Evolutionary conservation across 37 sponge, comb jelly and placozoan species (phyloP), one percentile per base, ranked within the genome.

Genomic region (Amphimedon queenslandica): DNA sequence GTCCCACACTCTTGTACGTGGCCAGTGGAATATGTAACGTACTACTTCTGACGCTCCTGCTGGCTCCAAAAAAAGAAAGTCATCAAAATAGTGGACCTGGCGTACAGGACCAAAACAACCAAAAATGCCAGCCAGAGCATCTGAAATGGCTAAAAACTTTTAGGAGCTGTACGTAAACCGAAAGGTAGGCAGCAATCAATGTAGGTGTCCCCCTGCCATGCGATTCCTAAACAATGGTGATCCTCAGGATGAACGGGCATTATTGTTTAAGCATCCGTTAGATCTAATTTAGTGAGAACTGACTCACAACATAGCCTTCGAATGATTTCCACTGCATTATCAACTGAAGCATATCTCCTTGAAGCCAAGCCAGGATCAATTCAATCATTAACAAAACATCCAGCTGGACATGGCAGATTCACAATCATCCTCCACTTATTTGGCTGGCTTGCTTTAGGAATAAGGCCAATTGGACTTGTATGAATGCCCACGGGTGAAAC

Each of bases 241-340:
- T 70, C 70, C 4, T 70, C 70, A 36, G 61, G 61, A n/a, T 60
- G 61, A 5, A 70, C 71, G 8, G 71, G 71, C 55, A 70, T 38
- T 42, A 70, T 42, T 18, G 53, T 10, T 23, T 40, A 70, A 13
- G 71, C 71, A 10, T 41, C 24, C 23, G 39, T 40, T 24, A 72
- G 30, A 58, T 72, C 58, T 20, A 72, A 18, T 32, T 72, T 72
- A 3, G 60, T 33, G 21, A 72, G 60, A 8, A 20, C 5, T 27
- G 58, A 4, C 35, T 31, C 58, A 2, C 23, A 5, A 38, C 73
- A 57, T 32, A 72, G 23, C 5, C 42, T 42, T 5, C 36, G 73
- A 32, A 72, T 55, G 10, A 72, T 42, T 4, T 40, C 37, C 3
- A 56, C 32, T 33, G 73, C 73, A 4, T 55, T 23, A 11, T 42